A percentile compares a stretch with the other conserved stretches of the same genome.
These are phyloP conservation scores for Melitaea athalia DNA, from an alignment of 2,888 invertebrate species.

Conservation along the genomic window DNA sequence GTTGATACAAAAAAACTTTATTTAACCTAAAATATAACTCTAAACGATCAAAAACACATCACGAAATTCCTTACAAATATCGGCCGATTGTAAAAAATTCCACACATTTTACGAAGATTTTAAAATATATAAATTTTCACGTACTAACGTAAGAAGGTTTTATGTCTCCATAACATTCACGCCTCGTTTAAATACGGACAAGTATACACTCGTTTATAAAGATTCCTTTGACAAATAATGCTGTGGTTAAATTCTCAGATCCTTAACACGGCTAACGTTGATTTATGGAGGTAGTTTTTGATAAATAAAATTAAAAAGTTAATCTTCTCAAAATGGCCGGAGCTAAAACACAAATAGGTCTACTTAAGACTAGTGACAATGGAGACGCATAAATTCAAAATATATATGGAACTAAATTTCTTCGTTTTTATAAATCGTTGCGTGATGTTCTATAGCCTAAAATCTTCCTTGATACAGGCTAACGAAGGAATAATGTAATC, in stretches of 20 bases:
- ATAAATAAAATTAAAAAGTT: constrained; percentile 44
- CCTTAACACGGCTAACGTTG: constrained; percentile 53
- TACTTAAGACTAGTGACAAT: no score
- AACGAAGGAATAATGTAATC: no score
- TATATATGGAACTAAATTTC: no score
- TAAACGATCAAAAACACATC: no score
- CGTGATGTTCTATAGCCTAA: no score
- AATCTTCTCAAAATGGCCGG: constrained; percentile 46
- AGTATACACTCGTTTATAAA: constrained; percentile 53
- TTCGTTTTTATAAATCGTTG: no score
- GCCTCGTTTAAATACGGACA: constrained; percentile 35
- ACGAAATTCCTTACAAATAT: neutral
- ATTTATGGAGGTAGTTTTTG: constrained; percentile 65
- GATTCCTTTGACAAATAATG: constrained; percentile 59
- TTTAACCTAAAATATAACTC: no score
- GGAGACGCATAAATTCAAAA: no score
- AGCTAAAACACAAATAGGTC: neutral
- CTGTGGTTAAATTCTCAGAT: constrained; percentile 54
- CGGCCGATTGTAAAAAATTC: neutral
- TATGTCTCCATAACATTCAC: constrained; percentile 41
- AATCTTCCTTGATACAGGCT: no score
- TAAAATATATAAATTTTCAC: constrained; percentile 30
- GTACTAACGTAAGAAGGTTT: constrained; percentile 40
- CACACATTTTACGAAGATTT: constrained; percentile 1
- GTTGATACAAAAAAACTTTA: no score